Base-by-base conservation (phyloP, 2,113 vertebrate genomes). In the Lophura nycthemera region DNA sequence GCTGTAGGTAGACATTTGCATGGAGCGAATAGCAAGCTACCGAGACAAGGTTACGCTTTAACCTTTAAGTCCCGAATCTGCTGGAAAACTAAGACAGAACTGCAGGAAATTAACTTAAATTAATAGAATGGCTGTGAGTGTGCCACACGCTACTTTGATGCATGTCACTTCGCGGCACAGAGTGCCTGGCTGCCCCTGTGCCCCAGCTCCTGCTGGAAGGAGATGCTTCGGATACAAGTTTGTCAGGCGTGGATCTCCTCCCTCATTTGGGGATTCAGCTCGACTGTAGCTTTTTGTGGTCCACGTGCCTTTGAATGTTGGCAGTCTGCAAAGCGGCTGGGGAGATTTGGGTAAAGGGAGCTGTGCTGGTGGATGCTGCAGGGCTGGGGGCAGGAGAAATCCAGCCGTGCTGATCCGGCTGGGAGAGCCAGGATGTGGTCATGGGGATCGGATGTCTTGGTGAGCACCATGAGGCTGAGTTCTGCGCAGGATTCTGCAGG, bases 1-100 rank as follows among this genome's bases (percentile, higher is more conserved):
- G 98, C 98, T 97, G 97, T 97, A 98, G 98, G 97, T 98, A 98
- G 98, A 98, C 97, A 98, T 98, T 98, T 98, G 98, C 98, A 98
- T 98, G 94, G 95, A 97, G 97, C 95, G 96, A 97, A 94, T 96
- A 96, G 97, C 97, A 95, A 98, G 96, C 97, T 97, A 96, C 97
- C 83, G 96, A 97, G 98, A 97, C 96, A 98, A 98, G 98, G 98
- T 98, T 98, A 98, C 32, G 97, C 96, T 97, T 97, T 98, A 98
- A 98, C 98, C 98, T 98, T 97, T 98, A 95, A 96, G 96, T 97
- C 95, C 96, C 90, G 97, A 96, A 97, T 96, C 96, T 97, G 95
- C 95, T 93, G 95, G 96, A 97, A 97, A 97, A 96, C 92, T 92
- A 96, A 96, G 96, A 95, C 96, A 97, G 96, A 96, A 96, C 95